These are phyloP conservation scores for Casuarius casuarius DNA, from an alignment of 2,113 vertebrate genomes.

Conservation along the genomic window DNA sequence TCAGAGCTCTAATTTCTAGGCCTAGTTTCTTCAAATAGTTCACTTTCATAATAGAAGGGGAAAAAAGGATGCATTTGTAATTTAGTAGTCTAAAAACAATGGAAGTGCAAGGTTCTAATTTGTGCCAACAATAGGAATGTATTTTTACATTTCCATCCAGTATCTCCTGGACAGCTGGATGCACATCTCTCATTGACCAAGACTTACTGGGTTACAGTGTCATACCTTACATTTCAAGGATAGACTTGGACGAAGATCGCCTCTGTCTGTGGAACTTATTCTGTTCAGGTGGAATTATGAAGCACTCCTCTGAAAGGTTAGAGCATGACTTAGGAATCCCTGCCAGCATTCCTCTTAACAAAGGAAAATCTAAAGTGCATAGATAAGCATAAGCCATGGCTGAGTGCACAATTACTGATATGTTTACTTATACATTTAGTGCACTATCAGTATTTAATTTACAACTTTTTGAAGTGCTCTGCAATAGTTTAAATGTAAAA, in stretches of 20 bases:
- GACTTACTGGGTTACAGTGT: not conserved
- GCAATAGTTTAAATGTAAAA: not conserved
- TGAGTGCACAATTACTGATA: constrained; percentile 24
- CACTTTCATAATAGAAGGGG: not conserved
- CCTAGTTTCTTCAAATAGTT: not conserved
- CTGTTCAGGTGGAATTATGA: not conserved
- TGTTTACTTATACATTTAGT: constrained; percentile 16
- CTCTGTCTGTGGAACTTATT: not conserved
- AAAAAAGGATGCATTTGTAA: not conserved
- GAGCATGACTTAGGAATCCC: not conserved
- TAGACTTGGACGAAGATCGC: not conserved
- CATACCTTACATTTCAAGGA: not conserved
- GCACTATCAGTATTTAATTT: not conserved
- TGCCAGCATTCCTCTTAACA: not conserved
- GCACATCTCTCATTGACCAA: not conserved
- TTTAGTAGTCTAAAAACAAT: not conserved
- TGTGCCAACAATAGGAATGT: not conserved
- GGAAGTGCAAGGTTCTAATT: not conserved
- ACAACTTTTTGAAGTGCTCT: not conserved
- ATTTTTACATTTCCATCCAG: not conserved
- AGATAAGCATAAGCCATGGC: not conserved
- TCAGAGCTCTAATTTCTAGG: not conserved
- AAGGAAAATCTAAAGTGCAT: not conserved
- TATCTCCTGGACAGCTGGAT: not conserved
- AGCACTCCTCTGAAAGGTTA: not conserved